Evolutionary conservation across 2,797 vertebrate species (phyloP).

Genomic region (Mus spretus): DNA sequence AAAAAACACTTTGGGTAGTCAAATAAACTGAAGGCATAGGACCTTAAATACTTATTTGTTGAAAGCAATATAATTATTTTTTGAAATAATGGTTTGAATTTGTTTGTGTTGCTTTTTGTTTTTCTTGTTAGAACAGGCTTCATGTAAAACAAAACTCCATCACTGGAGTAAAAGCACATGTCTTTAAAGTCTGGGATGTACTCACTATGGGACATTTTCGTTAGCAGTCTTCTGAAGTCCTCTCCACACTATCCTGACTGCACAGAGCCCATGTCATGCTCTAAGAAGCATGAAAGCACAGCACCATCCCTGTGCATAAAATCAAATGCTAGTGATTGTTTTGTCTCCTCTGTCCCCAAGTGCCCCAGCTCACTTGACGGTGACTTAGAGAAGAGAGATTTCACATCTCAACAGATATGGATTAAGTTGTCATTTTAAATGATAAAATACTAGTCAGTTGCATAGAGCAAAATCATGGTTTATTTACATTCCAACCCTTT

Average conservation of each 20-base stretch:
- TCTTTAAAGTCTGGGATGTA: neutral
- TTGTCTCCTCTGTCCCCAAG: neutral
- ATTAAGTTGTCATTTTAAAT: neutral
- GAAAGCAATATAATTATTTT: conserved; percentile 1
- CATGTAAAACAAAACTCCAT: neutral
- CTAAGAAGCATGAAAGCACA: neutral
- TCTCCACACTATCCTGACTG: neutral
- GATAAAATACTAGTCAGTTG: neutral
- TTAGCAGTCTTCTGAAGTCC: neutral
- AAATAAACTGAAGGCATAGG: neutral
- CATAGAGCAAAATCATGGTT: neutral
- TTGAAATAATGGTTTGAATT: conserved; percentile 28
- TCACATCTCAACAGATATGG: neutral
- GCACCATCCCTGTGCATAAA: neutral
- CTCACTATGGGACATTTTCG: neutral
- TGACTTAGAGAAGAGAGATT: neutral
- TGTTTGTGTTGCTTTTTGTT: neutral
- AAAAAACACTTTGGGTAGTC: neutral
- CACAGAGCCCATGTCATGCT: neutral
- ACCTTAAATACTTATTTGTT: conserved; percentile 30
- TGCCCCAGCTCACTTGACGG: neutral
- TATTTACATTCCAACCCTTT: neutral
- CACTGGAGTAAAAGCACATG: neutral
- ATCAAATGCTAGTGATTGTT: neutral
- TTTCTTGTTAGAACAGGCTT: conserved; percentile 10